Evolutionary conservation across 2,797 vertebrate species (phyloP), one percentile per base, ranked within the genome.

Genomic region (Cirrhinus mrigala): DNA sequence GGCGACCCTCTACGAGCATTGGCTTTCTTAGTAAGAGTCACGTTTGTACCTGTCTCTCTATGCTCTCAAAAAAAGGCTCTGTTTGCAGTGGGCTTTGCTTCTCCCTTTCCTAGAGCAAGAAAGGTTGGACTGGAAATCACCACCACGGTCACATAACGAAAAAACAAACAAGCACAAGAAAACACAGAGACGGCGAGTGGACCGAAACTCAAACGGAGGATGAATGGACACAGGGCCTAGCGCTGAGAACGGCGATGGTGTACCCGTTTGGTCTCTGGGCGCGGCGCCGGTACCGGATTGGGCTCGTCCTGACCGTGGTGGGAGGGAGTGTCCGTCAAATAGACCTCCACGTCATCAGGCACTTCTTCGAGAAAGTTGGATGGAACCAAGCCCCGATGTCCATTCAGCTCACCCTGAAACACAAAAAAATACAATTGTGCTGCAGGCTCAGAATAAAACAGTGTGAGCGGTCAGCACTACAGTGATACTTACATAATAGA

Each of bases 291-390:
- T 50, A 64, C 87, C 3, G 85, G 66, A 58, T 68, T 66, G n/a
- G 85, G 44, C 56, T 87, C 83, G 58, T 98, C 97, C 11, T 95
- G 97, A 77, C 92, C 91, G 4, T 95, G 95, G 85, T 94, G 95
- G 52, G 96, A 91, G 0, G 97, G 97, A 1, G 94, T 97, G 3
- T 99, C 98, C 0, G 98, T 99, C 3, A 99, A 95, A 92, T 97
- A 97, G 87, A 99, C 98, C 92, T 99, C 98, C 87, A 99, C 98
- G 11, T 99, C 98, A 9, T 98, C 97, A 96, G 98, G 98, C 96
- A 99, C 98, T 97, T 99, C 98, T 96, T 99, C 98, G 86, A 99
- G 97, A 92, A 99, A 99, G 95, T 99, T 99, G 78, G 98, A 99
- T 90, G 98, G 98, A 89, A 99, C 97, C 82, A 99, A 95, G 88